A percentile compares a stretch with the other conserved stretches of the same genome.
Evolutionary conservation across 2,797 vertebrate species (phyloP).

Genomic region (Channa striata): DNA sequence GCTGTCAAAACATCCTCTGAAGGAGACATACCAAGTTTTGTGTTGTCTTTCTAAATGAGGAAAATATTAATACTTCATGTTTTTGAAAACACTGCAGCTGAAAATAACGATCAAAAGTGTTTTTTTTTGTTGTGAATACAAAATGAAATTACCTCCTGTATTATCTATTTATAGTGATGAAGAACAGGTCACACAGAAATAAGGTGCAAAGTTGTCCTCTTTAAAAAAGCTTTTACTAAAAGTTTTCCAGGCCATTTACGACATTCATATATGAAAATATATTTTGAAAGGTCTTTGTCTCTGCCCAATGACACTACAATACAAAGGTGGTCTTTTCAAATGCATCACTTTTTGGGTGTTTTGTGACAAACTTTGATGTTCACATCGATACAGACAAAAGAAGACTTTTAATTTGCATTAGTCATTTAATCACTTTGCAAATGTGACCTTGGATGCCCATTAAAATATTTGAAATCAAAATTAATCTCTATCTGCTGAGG

Average conservation of each 20-base stretch:
- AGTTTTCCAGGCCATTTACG: not conserved
- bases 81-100: constrained; percentile 26
- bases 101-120: constrained; percentile 38
- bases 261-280: not conserved
- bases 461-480: too few species aligned
- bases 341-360: not conserved
- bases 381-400: not conserved
- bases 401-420: not conserved
- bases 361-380: constrained; percentile 16
- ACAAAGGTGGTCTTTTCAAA: not conserved
- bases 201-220: not conserved
- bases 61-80: constrained; percentile 52
- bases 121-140: constrained; percentile 1
- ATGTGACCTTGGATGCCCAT: constrained; percentile 17
- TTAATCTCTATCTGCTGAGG: not conserved
- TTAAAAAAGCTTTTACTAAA: not conserved
- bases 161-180: constrained; percentile 21
- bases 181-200: constrained; percentile 13
- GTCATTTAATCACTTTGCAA: not conserved
- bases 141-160: constrained; percentile 20
- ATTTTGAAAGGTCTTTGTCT: constrained; percentile 6
- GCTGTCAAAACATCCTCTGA: constrained; percentile 47
- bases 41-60: constrained; percentile 45
- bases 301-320: not conserved
- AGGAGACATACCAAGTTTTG: constrained; percentile 20